Conservation (phyloP, 2,888 invertebrate genomes). For the Xestia rhomboidea region DNA sequence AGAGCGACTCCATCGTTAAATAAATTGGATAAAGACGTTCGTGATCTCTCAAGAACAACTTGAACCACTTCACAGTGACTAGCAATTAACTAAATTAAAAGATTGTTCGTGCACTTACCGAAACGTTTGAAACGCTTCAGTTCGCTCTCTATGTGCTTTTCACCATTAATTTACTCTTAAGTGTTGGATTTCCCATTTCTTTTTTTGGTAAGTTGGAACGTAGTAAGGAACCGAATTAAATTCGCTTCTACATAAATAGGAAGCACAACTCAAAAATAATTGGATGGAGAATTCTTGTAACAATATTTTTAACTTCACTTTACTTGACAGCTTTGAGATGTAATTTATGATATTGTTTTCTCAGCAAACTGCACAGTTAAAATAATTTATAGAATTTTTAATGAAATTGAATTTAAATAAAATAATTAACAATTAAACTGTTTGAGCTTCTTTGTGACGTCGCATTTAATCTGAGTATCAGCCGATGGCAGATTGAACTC, state of each 20-base stretch:
- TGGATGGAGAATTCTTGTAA: conserved; percentile 25
- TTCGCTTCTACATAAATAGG: conserved; percentile 37
- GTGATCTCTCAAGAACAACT: conserved; percentile 90
- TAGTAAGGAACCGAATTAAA: conserved; percentile 48
- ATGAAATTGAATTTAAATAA: conserved; percentile 2
- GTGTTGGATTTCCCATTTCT: conserved; percentile 55
- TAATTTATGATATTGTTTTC: conserved; percentile 29
- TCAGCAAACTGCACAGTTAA: conserved; percentile 11
- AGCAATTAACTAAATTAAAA: conserved; percentile 91
- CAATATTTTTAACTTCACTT: conserved; percentile 28
- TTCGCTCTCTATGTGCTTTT: conserved; percentile 77
- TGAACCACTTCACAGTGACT: conserved; percentile 88
- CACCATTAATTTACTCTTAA: conserved; percentile 78
- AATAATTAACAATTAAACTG: conserved; percentile 32
- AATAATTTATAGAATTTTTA: neutral
- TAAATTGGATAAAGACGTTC: conserved; percentile 91
- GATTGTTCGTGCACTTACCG: conserved; percentile 87
- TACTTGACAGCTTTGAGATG: conserved; percentile 15
- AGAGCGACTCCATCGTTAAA: conserved; percentile 89
- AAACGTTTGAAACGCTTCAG: conserved; percentile 81
- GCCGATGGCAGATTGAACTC: conserved; percentile 79
- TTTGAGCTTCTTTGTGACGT: conserved; percentile 38
- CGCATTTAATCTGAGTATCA: conserved; percentile 76
- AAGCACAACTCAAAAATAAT: conserved; percentile 57
- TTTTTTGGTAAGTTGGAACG: conserved; percentile 47